Conservation (phyloP, 2,797 vertebrate genomes). For the Anguilla pacifica region DNA sequence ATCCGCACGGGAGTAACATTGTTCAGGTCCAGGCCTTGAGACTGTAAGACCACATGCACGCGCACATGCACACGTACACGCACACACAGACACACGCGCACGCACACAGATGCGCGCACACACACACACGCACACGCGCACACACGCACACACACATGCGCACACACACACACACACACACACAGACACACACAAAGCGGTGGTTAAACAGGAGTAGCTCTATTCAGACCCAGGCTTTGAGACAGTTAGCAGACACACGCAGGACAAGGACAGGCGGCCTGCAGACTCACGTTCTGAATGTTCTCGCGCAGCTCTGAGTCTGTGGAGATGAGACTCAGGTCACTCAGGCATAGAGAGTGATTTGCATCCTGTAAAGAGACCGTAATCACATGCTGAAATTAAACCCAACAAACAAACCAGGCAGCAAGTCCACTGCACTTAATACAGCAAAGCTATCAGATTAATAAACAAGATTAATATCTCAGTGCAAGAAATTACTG, state of each 20-base stretch:
- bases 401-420: slow-evolving; percentile 27
- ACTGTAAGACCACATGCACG: slow-evolving; percentile 60
- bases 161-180: background rate
- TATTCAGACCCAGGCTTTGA: too few species aligned
- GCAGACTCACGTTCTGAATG: slow-evolving; percentile 83
- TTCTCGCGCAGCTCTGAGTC: slow-evolving; percentile 92
- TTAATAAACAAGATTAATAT: background rate
- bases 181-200: background rate
- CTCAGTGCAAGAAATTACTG: background rate
- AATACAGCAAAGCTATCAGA: slow-evolving; percentile 3
- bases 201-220: too few species aligned
- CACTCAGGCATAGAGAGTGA: slow-evolving; percentile 96
- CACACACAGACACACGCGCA: background rate
- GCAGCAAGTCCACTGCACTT: background rate
- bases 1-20: slow-evolving; percentile 90
- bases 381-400: slow-evolving; percentile 43
- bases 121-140: background rate
- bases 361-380: slow-evolving; percentile 86
- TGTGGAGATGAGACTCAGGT: slow-evolving; percentile 94
- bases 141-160: slow-evolving; percentile 27
- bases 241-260: background rate
- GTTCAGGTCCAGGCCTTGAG: slow-evolving; percentile 87
- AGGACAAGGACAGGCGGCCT: background rate
- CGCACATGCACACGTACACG: slow-evolving; percentile 19
- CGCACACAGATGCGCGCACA: too few species aligned